phyloP scores from a whole-genome alignment of 2,113 vertebrate genomes.

The Zosterops lateralis region DNA sequence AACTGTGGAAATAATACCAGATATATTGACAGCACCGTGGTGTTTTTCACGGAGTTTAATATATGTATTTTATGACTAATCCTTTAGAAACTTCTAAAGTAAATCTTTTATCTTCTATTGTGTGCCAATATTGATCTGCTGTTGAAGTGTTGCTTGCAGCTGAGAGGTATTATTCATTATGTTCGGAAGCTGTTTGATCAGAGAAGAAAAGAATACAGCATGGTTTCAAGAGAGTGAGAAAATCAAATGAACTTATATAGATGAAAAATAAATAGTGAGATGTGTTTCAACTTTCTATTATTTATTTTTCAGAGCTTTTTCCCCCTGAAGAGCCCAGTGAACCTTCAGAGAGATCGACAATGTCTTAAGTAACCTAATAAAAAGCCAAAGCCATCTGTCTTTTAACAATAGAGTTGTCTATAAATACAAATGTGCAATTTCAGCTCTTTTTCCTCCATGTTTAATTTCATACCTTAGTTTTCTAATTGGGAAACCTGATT shows the following conservation, averaged over 20 bases:
- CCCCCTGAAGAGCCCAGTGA: neutral
- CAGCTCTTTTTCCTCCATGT: fast-evolving
- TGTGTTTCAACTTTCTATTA: neutral
- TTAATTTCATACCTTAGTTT: neutral
- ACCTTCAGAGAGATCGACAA: neutral
- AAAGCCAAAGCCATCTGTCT: neutral
- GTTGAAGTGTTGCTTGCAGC: neutral
- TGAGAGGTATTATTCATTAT: neutral
- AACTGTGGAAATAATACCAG: neutral
- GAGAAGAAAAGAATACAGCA: neutral
- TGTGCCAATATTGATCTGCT: conserved; percentile 3
- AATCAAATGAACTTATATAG: neutral
- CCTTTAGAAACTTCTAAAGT: neutral
- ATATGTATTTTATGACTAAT: neutral
- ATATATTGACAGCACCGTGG: neutral
- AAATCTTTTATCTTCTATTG: neutral
- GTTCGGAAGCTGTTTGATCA: conserved; percentile 6
- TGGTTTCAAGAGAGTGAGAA: neutral
- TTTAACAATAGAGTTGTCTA: neutral
- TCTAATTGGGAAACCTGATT: neutral
- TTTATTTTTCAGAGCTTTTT: neutral
- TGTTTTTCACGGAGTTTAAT: neutral
- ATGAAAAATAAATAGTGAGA: neutral
- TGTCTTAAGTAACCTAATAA: neutral
- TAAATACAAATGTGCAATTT: neutral